Base-by-base conservation (phyloP, 1,140 invertebrate genomes). In the Galleria mellonella region DNA sequence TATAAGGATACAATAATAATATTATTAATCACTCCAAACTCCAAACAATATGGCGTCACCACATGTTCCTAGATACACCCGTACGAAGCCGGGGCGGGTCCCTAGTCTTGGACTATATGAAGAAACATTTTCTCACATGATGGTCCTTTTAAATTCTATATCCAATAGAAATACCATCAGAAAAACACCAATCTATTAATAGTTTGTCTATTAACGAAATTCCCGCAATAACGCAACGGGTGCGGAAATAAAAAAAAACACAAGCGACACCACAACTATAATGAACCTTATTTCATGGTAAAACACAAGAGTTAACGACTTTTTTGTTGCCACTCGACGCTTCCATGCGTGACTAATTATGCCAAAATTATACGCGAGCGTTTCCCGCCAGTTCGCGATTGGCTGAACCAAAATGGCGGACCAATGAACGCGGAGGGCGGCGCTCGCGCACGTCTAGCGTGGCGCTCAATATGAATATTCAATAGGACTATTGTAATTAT, bases 341-440 rank as follows among this genome's bases (percentile, higher is more conserved):
- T 53, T 50, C 39, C 38, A 66, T 68, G 71, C 81, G 74, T 84
- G 78, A 84, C 76, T 81, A 79, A 84, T 83, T 83, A 79, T 75
- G 74, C 72, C 78, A 75, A 83, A 83, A 74, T 74, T 79, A 79
- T 71, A 77, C 76, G 30, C 9, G 40, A 37, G 44, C 47, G 49
- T 55, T 62, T 69, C 51, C 56, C 47, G 53, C 43, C 43, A 49
- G 30, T 48, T 31, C 35, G 53, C 48, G 52, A 84, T 82, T 84
- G 81, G 77, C 50, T 37, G 55, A 58, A 48, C 51, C 40, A 67
- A 70, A 74, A 62, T 58, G 68, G 58, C 53, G 51, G 56, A 50
- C 81, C 81, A 84, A 84, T 84, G 50, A 66, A 73, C 76, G 78
- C 74, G 81, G 62, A 78, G 62, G 51, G 47, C 65, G 53, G 66